A percentile compares a stretch with the other conserved stretches of the same genome.
Conservation (phyloP, 2,113 vertebrate species). For the Lepisosteus osseus region DNA sequence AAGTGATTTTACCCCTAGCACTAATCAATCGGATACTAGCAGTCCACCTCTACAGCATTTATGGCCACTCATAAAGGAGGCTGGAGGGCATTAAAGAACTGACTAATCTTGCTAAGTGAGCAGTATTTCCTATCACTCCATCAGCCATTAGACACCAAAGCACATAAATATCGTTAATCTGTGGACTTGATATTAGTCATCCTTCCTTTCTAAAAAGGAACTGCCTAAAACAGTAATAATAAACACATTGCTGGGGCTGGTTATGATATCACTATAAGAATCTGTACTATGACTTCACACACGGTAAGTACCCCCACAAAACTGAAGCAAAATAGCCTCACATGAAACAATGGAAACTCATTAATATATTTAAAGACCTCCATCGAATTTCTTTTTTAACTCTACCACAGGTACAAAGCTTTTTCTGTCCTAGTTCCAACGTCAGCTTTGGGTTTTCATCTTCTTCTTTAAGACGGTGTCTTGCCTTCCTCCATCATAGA, state of each 20-base stretch:
- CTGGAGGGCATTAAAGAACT: constrained; percentile 77
- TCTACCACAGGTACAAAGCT: too few species aligned
- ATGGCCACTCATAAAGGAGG: constrained; percentile 74
- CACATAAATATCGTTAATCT: constrained; percentile 75
- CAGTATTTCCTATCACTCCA: constrained; percentile 74
- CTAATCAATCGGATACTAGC: constrained; percentile 68
- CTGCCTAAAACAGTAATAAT: neutral
- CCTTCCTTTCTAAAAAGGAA: constrained; percentile 40
- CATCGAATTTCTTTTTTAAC: too few species aligned
- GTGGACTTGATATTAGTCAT: constrained; percentile 54
- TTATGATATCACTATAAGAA: too few species aligned
- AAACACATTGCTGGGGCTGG: neutral
- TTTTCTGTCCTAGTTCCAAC: too few species aligned
- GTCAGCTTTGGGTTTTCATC: too few species aligned
- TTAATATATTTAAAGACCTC: too few species aligned
- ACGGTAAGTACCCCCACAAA: too few species aligned
- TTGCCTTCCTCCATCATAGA: too few species aligned
- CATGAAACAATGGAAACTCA: too few species aligned
- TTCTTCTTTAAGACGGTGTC: too few species aligned
- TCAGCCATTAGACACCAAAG: constrained; percentile 60
- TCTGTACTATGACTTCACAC: too few species aligned
- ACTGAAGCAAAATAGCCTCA: too few species aligned
- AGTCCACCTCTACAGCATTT: constrained; percentile 76
- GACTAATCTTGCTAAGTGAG: constrained; percentile 77
- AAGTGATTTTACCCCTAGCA: constrained; percentile 64